phyloP scores from a whole-genome alignment of 2,113 vertebrate genomes.

The Irena cyanogastra region DNA sequence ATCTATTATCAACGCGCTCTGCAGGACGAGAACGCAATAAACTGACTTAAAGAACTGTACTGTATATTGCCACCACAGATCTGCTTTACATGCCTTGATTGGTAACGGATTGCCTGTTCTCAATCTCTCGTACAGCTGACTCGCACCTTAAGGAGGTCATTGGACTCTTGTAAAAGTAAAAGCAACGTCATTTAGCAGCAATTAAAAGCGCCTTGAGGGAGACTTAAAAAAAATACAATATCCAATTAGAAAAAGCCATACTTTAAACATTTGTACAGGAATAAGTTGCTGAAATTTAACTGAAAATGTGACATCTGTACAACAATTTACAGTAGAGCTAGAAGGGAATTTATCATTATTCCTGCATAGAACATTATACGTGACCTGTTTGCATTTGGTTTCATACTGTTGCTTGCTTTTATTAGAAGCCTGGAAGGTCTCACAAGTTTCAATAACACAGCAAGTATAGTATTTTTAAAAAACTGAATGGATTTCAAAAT shows the following conservation, averaged over 20 bases:
- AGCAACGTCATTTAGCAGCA: slow-evolving; percentile 92
- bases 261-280: slow-evolving; percentile 91
- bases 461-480: slow-evolving; percentile 54
- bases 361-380: slow-evolving; percentile 94
- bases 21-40: slow-evolving; percentile 60
- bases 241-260: slow-evolving; percentile 84
- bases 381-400: slow-evolving; percentile 91
- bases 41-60: slow-evolving; percentile 64
- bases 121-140: slow-evolving; percentile 81
- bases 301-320: slow-evolving; percentile 91
- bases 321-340: slow-evolving; percentile 92
- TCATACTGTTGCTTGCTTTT: slow-evolving; percentile 80
- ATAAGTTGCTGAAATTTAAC: slow-evolving; percentile 87
- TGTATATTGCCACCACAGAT: slow-evolving; percentile 66
- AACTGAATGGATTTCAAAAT: slow-evolving; percentile 62
- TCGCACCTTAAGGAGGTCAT: slow-evolving; percentile 88
- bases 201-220: slow-evolving; percentile 81
- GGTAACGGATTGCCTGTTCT: slow-evolving; percentile 68
- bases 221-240: slow-evolving; percentile 88
- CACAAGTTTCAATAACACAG: slow-evolving; percentile 59
- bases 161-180: slow-evolving; percentile 84
- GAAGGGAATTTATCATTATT: slow-evolving; percentile 90
- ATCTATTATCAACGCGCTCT: slow-evolving; percentile 61
- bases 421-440: slow-evolving; percentile 75
- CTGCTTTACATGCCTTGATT: slow-evolving; percentile 71